Percentiles rank a stretch among this genome's conserved stretches.
phyloP scores from a whole-genome alignment of 2,888 invertebrate genomes.

The Carpatolechia fugitivella region DNA sequence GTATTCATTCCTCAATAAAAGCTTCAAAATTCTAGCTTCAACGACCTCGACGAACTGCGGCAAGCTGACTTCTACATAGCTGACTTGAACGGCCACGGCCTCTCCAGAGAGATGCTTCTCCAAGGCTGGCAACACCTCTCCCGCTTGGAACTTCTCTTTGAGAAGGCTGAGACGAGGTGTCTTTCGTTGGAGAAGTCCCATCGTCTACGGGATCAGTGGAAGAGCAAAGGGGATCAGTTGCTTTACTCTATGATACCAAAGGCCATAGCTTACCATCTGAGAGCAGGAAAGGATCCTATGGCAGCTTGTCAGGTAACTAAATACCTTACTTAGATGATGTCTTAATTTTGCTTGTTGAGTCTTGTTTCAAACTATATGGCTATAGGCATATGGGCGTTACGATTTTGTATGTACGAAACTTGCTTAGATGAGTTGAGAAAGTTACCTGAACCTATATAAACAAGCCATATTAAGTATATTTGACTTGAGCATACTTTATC shows the following conservation, averaged over 20 bases:
- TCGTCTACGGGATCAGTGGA: constrained; percentile 89
- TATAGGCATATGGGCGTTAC: too few relatives aligned
- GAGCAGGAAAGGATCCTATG: constrained; percentile 86
- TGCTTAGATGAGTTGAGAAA: too few relatives aligned
- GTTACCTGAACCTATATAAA: too few relatives aligned
- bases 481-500: too few relatives aligned
- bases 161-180: constrained; percentile 89
- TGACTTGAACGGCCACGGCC: constrained; percentile 91
- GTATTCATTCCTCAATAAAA: neutral
- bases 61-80: constrained; percentile 89
- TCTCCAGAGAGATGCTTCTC: constrained; percentile 89
- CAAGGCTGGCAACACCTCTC: constrained; percentile 92
- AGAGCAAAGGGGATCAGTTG: constrained; percentile 90
- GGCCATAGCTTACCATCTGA: constrained; percentile 88
- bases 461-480: too few relatives aligned
- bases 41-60: constrained; percentile 89
- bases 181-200: constrained; percentile 88
- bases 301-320: constrained; percentile 85
- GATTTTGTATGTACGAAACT: too few relatives aligned
- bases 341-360: neutral
- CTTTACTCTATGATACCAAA: constrained; percentile 96
- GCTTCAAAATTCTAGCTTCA: constrained; percentile 79
- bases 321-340: neutral
- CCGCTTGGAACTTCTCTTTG: constrained; percentile 88
- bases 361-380: too few relatives aligned